Percentiles rank a stretch among this genome's conserved stretches.
Evolutionary conservation across 2,113 vertebrate species (phyloP).

Genomic region (Mystacornis crossleyi): DNA sequence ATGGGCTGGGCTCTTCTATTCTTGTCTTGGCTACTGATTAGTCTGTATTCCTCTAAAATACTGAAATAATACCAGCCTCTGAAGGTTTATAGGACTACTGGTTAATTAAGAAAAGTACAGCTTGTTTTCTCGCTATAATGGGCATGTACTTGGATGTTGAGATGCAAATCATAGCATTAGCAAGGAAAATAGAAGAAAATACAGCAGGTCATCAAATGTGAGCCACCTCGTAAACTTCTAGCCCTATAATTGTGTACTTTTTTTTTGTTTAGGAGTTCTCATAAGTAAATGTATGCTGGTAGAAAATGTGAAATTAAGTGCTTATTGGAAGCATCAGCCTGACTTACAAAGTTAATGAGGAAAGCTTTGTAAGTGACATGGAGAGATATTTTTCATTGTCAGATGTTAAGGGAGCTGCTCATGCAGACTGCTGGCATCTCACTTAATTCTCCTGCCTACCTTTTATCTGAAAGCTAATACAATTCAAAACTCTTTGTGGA

Average conservation of each 20-base stretch:
- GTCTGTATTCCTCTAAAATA: neutral
- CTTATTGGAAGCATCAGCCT: neutral
- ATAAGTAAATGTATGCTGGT: neutral
- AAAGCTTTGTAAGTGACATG: neutral
- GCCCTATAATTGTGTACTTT: neutral
- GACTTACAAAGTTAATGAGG: neutral
- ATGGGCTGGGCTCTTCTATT: neutral
- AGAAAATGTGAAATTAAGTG: neutral
- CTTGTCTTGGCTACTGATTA: neutral
- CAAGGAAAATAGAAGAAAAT: conserved; percentile 14
- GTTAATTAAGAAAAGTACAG: neutral
- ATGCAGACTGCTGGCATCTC: neutral
- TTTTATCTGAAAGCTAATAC: neutral
- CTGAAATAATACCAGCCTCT: neutral
- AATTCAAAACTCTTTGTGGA: neutral
- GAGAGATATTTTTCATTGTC: neutral
- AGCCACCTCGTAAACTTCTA: neutral
- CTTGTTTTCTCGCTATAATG: neutral
- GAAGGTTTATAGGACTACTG: neutral
- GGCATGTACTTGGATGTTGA: neutral
- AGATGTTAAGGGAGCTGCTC: neutral
- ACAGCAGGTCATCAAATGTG: neutral
- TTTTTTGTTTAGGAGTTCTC: neutral
- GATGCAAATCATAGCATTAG: conserved; percentile 8
- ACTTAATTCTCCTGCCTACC: neutral